phyloP scores from a whole-genome alignment of 2,888 invertebrate species.

The Hypolimnas misippus region DNA sequence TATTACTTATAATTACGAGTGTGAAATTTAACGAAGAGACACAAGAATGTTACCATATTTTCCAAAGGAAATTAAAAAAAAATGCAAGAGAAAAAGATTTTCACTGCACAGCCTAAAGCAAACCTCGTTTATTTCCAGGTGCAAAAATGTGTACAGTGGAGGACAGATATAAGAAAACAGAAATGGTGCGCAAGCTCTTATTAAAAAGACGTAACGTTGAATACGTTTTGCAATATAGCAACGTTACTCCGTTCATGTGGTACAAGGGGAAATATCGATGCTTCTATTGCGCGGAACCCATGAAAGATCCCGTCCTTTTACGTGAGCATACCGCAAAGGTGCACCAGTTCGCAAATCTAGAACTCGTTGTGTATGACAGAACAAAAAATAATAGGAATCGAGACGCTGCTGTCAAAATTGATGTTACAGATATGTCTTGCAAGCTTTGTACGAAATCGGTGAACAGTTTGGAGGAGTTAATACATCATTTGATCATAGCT shows the following conservation, averaged over 20 bases:
- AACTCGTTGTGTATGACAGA: constrained; percentile 68
- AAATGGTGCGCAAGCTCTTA: constrained; percentile 65
- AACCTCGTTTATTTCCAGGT: constrained; percentile 73
- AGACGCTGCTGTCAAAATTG: constrained; percentile 77
- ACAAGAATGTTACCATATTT: neutral
- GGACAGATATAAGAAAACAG: constrained; percentile 75
- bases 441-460: constrained; percentile 64
- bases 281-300: constrained; percentile 72
- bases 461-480: constrained; percentile 66
- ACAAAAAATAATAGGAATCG: constrained; percentile 74
- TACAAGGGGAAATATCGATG: constrained; percentile 73
- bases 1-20: neutral
- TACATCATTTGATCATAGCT: constrained; percentile 74
- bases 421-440: constrained; percentile 68
- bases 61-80: constrained; percentile 1
- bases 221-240: constrained; percentile 73
- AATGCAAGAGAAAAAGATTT: constrained; percentile 5
- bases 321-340: constrained; percentile 62
- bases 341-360: constrained; percentile 69
- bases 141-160: constrained; percentile 65
- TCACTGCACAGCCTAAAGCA: constrained; percentile 35
- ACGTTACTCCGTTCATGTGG: constrained; percentile 76
- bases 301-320: constrained; percentile 64
- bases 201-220: constrained; percentile 73
- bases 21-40: neutral